A percentile compares a stretch with the other conserved stretches of the same genome.
Conservation (phyloP, 2,797 vertebrate species). For the Periparus ater region DNA sequence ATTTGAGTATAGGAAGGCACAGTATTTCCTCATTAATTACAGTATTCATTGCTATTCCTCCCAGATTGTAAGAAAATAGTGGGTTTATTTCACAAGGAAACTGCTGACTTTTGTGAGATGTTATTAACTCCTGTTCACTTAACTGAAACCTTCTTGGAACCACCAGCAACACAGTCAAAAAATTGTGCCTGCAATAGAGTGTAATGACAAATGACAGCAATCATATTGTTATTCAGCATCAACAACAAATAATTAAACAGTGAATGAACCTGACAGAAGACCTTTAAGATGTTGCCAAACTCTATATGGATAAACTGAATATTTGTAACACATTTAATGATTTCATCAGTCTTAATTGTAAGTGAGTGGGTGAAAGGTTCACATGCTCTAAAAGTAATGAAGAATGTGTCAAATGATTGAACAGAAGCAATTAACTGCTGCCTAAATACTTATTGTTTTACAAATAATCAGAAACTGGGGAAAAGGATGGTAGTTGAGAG, state of each 20-base stretch:
- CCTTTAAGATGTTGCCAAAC: slow-evolving; percentile 80
- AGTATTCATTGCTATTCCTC: neutral
- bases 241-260: slow-evolving; percentile 76
- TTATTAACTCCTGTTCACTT: slow-evolving; percentile 18
- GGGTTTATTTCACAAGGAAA: neutral
- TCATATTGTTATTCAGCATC: slow-evolving; percentile 60
- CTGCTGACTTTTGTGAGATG: neutral
- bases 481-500: slow-evolving; percentile 44
- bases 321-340: slow-evolving; percentile 81
- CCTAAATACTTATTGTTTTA: slow-evolving; percentile 69
- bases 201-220: slow-evolving; percentile 65
- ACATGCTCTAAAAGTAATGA: slow-evolving; percentile 70
- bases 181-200: neutral
- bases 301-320: slow-evolving; percentile 80
- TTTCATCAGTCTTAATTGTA: slow-evolving; percentile 86
- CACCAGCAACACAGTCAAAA: slow-evolving; percentile 20
- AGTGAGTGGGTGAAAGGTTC: slow-evolving; percentile 63
- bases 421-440: slow-evolving; percentile 70
- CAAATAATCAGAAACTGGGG: slow-evolving; percentile 69
- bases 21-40: neutral
- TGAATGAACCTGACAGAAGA: slow-evolving; percentile 82
- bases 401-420: slow-evolving; percentile 72
- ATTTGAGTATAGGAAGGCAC: neutral
- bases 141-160: neutral
- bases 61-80: neutral